These are phyloP conservation scores for Zelostemma sp. DNA, from an alignment of 1,140 invertebrate species.

Conservation along the genomic window DNA sequence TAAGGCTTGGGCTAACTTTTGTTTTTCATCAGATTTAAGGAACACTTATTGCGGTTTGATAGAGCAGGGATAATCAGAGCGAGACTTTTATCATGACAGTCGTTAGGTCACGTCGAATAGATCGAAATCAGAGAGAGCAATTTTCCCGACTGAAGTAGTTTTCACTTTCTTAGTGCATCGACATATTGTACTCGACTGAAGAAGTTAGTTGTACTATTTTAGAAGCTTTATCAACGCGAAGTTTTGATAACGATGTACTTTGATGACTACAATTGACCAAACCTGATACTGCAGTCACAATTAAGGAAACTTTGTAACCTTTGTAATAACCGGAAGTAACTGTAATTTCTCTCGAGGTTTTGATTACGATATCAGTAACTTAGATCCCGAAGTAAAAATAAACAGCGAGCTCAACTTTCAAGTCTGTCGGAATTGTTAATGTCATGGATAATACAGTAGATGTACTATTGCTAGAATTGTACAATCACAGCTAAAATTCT, in stretches of 20 bases:
- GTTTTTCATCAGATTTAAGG: too few species aligned
- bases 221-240: too few species aligned
- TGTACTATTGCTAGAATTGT: background rate
- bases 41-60: constrained; percentile 1
- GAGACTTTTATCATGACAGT: background rate
- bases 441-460: background rate
- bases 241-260: too few species aligned
- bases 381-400: background rate
- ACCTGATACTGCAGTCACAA: too few species aligned
- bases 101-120: constrained; percentile 3
- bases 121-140: constrained; percentile 14
- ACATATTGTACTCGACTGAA: too few species aligned
- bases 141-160: background rate
- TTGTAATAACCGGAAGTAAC: background rate
- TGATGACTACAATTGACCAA: too few species aligned
- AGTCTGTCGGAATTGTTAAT: background rate
- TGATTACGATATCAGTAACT: too few species aligned
- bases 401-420: background rate
- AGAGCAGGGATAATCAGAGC: background rate
- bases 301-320: too few species aligned
- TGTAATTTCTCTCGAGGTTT: background rate
- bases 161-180: too few species aligned
- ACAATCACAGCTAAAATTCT: background rate
- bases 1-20: constrained; percentile 21
- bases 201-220: too few species aligned